These are phyloP conservation scores for Drosophila chauvacae DNA, from an alignment of 1,140 invertebrate species.

Conservation along the genomic window DNA sequence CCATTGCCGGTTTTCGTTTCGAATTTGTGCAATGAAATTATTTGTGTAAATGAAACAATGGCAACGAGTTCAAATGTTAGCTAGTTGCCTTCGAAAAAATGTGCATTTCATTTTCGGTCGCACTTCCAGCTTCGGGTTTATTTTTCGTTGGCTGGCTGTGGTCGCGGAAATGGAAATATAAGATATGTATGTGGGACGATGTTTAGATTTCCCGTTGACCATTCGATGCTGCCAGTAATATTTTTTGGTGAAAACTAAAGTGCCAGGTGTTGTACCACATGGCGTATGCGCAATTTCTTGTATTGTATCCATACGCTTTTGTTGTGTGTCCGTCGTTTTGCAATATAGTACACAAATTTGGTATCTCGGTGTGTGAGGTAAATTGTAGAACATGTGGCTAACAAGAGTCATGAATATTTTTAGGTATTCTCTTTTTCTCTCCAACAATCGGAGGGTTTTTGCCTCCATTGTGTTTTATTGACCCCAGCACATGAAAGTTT, in stretches of 20 bases:
- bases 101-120: constrained; percentile 30
- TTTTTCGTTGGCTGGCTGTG: constrained; percentile 17
- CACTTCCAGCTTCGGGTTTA: constrained; percentile 8
- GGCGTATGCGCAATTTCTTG: constrained; percentile 35
- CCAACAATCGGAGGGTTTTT: constrained; percentile 26
- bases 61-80: constrained; percentile 37
- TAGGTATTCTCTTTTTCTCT: constrained; percentile 22
- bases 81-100: constrained; percentile 41
- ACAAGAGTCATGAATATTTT: constrained; percentile 53
- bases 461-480: constrained; percentile 58
- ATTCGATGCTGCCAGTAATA: constrained; percentile 13
- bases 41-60: constrained; percentile 48
- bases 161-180: constrained; percentile 51
- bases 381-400: constrained; percentile 23
- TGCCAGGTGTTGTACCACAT: constrained; percentile 34
- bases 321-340: constrained; percentile 6
- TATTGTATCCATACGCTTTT: not conserved
- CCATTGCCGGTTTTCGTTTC: constrained; percentile 20
- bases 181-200: constrained; percentile 29
- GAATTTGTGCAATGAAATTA: constrained; percentile 55
- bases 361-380: constrained; percentile 29
- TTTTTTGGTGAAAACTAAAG: constrained; percentile 45
- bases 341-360: constrained; percentile 46
- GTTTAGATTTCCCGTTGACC: constrained; percentile 35
- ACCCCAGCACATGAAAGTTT: constrained; percentile 45